phyloP scores from a whole-genome alignment of 2,888 invertebrate species.

The Thecocarcelia acutangulata region DNA sequence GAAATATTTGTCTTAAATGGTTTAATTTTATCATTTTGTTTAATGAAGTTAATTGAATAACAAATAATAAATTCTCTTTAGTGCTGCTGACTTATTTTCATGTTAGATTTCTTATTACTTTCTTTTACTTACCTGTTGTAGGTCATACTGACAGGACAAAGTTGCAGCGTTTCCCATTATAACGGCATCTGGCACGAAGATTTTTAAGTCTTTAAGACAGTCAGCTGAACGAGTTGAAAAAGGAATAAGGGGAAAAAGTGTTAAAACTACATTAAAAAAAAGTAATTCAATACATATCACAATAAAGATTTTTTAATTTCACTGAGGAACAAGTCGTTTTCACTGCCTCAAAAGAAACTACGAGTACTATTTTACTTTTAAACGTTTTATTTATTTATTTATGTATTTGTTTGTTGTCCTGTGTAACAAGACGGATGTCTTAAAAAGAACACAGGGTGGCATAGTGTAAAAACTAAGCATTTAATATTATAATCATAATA shows the following conservation, averaged over 20 bases:
- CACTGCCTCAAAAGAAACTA: too few species aligned
- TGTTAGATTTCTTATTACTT: too few species aligned
- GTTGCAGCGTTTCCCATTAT: conserved; percentile 82
- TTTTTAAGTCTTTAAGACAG: conserved; percentile 81
- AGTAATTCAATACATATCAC: conserved; percentile 11
- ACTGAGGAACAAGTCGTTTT: not conserved
- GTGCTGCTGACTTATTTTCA: not conserved
- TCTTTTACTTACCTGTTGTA: conserved; percentile 79
- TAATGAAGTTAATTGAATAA: conserved; percentile 61
- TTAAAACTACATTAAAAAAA: conserved; percentile 5
- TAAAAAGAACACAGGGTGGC: too few species aligned
- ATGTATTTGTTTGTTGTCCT: too few species aligned
- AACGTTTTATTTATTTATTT: too few species aligned
- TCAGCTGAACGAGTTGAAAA: conserved; percentile 72
- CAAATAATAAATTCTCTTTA: conserved; percentile 38
- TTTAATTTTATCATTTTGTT: conserved; percentile 27
- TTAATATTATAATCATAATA: too few species aligned
- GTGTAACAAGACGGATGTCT: too few species aligned
- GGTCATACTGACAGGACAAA: conserved; percentile 81
- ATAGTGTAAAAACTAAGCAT: too few species aligned
- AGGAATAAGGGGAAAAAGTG: not conserved
- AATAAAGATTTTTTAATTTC: too few species aligned
- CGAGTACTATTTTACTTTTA: too few species aligned
- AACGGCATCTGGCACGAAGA: conserved; percentile 82
- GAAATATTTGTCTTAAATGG: conserved; percentile 33